Evolutionary conservation across 2,113 vertebrate genomes (phyloP).

Genomic region (Nicator chloris): DNA sequence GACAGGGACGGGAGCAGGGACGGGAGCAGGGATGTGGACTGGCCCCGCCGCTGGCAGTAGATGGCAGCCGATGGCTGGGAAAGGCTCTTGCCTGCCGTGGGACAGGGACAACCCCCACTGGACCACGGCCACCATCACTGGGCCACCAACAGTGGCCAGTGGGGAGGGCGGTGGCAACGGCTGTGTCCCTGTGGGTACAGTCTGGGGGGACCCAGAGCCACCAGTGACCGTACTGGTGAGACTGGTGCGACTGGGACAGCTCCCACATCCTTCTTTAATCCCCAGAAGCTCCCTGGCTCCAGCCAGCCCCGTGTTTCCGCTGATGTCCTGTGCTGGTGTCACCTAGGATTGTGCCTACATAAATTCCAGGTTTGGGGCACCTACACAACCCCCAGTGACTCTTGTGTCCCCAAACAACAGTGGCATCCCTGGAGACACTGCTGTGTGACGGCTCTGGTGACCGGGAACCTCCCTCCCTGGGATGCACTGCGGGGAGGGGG

Average conservation of each 20-base stretch:
- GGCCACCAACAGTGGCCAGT: accelerated
- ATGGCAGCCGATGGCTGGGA: neutral
- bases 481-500: accelerated
- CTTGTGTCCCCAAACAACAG: neutral
- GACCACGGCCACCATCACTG: neutral
- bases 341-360: neutral
- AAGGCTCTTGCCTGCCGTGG: neutral
- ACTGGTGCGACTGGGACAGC: neutral
- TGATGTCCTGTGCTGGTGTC: neutral
- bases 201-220: neutral
- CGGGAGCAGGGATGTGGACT: neutral
- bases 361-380: neutral
- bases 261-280: neutral
- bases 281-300: neutral
- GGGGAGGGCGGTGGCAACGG: neutral
- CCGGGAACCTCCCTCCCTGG: neutral
- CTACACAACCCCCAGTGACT: accelerated
- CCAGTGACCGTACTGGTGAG: neutral
- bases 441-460: neutral
- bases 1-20: neutral
- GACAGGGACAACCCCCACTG: neutral
- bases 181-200: neutral
- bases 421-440: accelerated
- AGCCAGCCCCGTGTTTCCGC: neutral
- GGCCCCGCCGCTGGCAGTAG: neutral